These are phyloP conservation scores for Lepilemur ruficaudatus DNA, from an alignment of 2,797 vertebrate species.

Conservation along the genomic window DNA sequence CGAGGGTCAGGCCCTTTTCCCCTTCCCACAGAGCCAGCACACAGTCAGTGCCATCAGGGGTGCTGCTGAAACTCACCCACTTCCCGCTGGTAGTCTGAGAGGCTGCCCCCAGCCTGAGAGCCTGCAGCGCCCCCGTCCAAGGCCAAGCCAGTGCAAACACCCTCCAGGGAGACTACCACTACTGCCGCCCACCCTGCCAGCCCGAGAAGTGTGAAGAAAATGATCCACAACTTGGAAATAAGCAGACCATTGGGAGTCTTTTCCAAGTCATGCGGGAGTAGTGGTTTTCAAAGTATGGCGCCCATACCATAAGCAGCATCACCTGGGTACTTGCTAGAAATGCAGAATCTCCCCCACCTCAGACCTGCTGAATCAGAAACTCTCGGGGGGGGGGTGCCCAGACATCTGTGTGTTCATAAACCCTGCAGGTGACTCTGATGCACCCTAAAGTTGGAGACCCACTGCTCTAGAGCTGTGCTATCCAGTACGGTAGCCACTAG, in stretches of 20 bases:
- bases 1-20: background rate
- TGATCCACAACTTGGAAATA: background rate
- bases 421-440: background rate
- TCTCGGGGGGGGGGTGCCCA: background rate
- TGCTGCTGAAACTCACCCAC: background rate
- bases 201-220: background rate
- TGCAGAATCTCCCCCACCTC: background rate
- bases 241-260: background rate
- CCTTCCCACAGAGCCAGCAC: background rate
- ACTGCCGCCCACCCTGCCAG: background rate
- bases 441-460: background rate
- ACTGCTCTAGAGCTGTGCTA: background rate
- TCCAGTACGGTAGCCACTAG: rapidly evolving
- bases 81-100: background rate
- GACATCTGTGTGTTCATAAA: background rate
- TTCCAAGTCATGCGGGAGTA: background rate
- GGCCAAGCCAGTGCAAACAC: background rate
- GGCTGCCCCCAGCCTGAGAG: background rate
- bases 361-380: background rate
- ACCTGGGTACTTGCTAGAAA: background rate
- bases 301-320: background rate
- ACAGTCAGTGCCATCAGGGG: background rate
- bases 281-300: background rate
- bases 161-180: background rate
- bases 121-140: background rate